Conservation (phyloP, 2,797 vertebrate genomes). For the Thamnophis elegans region DNA sequence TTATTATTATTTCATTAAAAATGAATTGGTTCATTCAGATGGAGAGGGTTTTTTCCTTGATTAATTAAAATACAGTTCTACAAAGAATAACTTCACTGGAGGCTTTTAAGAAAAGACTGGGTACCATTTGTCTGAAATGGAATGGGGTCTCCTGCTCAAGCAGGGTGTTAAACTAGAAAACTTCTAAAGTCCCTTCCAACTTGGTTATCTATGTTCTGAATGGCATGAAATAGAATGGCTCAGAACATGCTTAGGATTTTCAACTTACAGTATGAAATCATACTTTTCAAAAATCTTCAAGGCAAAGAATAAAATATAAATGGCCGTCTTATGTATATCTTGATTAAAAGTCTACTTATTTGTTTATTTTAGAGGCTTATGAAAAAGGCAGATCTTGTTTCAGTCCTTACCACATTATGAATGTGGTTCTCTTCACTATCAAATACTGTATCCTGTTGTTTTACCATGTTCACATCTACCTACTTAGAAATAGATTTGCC, state of each 20-base stretch:
- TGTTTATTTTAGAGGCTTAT: not conserved
- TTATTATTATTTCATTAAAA: not conserved
- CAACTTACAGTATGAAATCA: not conserved
- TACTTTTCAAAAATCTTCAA: not conserved
- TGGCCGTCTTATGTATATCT: not conserved
- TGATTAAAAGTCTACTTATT: slow-evolving; percentile 17
- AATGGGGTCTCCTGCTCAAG: not conserved
- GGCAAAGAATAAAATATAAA: slow-evolving; percentile 13
- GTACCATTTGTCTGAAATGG: not conserved
- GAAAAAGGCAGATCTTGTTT: not conserved
- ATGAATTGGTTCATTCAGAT: not conserved
- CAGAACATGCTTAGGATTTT: not conserved
- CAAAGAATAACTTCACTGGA: not conserved
- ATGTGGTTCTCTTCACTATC: not conserved
- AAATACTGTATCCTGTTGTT: not conserved
- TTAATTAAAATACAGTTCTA: not conserved
- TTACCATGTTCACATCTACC: not conserved
- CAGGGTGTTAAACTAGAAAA: not conserved
- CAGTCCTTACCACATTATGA: not conserved
- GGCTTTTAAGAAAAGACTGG: not conserved
- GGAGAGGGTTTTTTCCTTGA: not conserved
- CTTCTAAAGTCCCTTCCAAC: not conserved
- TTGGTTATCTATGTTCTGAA: not conserved
- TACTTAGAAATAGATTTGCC: not conserved
- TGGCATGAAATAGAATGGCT: not conserved